A percentile compares a stretch with the other conserved stretches of the same genome.
phyloP scores from a whole-genome alignment of 1,140 invertebrate species.

The Aphelenchoides besseyi region DNA sequence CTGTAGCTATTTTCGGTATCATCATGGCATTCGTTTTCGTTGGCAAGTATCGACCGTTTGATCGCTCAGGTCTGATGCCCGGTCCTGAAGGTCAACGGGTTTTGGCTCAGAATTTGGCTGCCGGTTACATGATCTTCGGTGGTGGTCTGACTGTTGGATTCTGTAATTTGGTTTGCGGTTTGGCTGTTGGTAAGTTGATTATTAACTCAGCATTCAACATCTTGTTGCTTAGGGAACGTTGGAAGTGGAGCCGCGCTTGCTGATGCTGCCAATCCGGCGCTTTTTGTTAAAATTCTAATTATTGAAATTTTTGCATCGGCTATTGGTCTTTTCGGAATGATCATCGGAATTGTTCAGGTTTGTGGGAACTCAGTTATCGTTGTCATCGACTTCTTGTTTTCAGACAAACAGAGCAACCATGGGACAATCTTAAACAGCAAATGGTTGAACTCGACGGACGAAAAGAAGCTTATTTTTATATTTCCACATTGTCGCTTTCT shows the following conservation, averaged over 20 bases:
- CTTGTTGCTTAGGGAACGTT: slow-evolving; percentile 70
- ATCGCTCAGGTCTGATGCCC: slow-evolving; percentile 15
- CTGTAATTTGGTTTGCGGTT: slow-evolving; percentile 89
- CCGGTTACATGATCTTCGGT: slow-evolving; percentile 91
- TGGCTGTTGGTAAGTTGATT: slow-evolving; percentile 75
- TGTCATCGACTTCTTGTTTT: too few relatives aligned
- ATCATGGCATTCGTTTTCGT: slow-evolving; percentile 94
- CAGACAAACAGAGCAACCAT: slow-evolving; percentile 36
- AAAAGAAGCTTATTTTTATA: slow-evolving; percentile 1
- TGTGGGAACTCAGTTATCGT: slow-evolving; percentile 15
- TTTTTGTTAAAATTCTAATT: slow-evolving; percentile 95
- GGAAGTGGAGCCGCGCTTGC: slow-evolving; percentile 89
- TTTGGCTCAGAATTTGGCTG: slow-evolving; percentile 63
- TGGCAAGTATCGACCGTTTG: slow-evolving; percentile 69
- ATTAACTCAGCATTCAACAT: slow-evolving; percentile 15
- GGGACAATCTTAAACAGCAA: slow-evolving; percentile 20
- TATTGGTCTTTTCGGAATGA: slow-evolving; percentile 95
- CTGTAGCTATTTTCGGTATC: slow-evolving; percentile 96
- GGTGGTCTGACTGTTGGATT: slow-evolving; percentile 87
- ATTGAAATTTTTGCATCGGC: slow-evolving; percentile 97
- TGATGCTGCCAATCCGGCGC: slow-evolving; percentile 85
- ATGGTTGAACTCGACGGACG: neutral
- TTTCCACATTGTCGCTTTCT: slow-evolving; percentile 22
- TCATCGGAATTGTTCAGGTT: slow-evolving; percentile 93
- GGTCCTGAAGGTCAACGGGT: neutral